Conservation (phyloP, 2,888 invertebrate genomes). For the Andrena camellia region DNA sequence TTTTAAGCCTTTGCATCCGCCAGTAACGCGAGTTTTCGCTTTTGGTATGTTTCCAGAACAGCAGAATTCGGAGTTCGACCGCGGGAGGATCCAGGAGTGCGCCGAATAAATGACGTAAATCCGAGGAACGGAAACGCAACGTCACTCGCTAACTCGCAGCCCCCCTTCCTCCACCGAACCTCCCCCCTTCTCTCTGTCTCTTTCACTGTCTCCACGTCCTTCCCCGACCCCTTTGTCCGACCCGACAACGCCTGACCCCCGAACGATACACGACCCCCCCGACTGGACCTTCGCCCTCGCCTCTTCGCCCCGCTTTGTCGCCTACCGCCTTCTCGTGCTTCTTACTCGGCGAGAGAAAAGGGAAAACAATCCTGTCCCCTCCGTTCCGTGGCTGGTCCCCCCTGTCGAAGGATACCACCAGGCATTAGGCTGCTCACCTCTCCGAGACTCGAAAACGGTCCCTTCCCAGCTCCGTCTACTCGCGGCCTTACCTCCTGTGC, state of each 20-base stretch:
- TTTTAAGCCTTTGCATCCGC: constrained; percentile 80
- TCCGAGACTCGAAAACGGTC: constrained; percentile 35
- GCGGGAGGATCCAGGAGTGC: constrained; percentile 81
- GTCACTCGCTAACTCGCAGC: constrained; percentile 82
- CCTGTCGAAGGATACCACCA: constrained; percentile 26
- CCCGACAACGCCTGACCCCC: constrained; percentile 61
- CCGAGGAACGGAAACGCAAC: constrained; percentile 83
- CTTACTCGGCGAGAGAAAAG: background rate
- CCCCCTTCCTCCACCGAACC: constrained; percentile 85
- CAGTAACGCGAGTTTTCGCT: constrained; percentile 82
- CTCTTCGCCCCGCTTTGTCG: constrained; percentile 70
- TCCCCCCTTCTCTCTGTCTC: constrained; percentile 86
- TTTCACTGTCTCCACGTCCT: constrained; percentile 87
- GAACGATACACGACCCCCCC: constrained; percentile 56
- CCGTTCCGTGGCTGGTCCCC: constrained; percentile 12
- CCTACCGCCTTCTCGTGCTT: constrained; percentile 67
- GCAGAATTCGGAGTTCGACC: constrained; percentile 76
- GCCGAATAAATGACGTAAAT: constrained; percentile 84
- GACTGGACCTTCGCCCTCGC: constrained; percentile 66
- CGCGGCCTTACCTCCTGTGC: constrained; percentile 33
- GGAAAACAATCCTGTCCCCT: constrained; percentile 27
- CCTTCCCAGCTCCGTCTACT: constrained; percentile 30
- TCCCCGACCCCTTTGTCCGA: constrained; percentile 62
- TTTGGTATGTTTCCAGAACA: constrained; percentile 83
- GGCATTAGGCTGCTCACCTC: constrained; percentile 32